Percentiles rank a stretch among this genome's conserved stretches.
phyloP scores from a whole-genome alignment of 2,797 vertebrate species.

The Pterois miles region DNA sequence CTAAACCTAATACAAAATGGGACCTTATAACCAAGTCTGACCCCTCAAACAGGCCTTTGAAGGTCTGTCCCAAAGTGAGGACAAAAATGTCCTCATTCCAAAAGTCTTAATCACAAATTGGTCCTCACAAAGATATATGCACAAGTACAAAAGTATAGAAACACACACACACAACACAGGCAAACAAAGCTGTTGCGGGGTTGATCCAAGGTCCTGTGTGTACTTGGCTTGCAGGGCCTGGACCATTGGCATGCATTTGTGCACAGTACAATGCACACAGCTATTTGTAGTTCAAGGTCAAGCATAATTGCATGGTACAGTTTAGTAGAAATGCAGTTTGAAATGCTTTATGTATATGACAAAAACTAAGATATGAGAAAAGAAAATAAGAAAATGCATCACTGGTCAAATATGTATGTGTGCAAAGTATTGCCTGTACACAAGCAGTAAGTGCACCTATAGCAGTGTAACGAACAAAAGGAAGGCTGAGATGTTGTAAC shows the following conservation, averaged over 20 bases:
- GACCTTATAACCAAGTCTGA: not conserved
- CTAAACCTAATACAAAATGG: not conserved
- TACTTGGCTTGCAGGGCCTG: not conserved
- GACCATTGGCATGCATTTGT: slow-evolving; percentile 16
- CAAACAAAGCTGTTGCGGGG: not conserved
- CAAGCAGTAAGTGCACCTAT: not conserved
- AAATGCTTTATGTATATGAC: not conserved
- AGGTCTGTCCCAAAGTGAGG: accelerated
- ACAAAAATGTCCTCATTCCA: not conserved
- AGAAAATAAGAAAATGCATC: not conserved
- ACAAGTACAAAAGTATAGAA: not conserved
- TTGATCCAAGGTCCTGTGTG: slow-evolving; percentile 18
- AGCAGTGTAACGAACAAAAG: not conserved
- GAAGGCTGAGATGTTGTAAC: not conserved
- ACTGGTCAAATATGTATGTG: not conserved
- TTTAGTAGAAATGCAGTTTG: slow-evolving; percentile 7
- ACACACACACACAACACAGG: not conserved
- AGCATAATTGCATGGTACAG: not conserved
- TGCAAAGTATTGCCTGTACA: not conserved
- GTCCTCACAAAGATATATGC: too few species aligned
- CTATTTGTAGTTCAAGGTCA: slow-evolving; percentile 31
- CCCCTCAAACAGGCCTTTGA: not conserved
- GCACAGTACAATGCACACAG: not conserved
- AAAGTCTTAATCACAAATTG: accelerated
- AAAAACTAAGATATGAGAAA: not conserved